Conservation (phyloP, 2,797 vertebrate genomes). For the Gymnothorax javanicus region DNA sequence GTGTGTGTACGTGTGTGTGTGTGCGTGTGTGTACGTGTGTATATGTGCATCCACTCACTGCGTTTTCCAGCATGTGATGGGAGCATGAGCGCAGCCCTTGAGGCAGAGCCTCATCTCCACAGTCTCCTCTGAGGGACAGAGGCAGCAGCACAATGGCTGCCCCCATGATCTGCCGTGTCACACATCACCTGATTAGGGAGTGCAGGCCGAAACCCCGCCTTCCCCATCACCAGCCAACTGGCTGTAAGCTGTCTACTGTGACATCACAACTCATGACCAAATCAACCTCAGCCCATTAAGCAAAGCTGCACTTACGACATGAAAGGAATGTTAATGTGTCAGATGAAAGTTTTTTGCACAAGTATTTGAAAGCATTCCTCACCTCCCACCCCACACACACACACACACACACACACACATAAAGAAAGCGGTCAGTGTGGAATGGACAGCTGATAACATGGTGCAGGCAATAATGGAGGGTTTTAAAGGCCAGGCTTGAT, state of each 20-base stretch:
- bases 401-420: too few species aligned
- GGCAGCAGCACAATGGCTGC: background rate
- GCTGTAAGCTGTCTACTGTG: background rate
- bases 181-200: background rate
- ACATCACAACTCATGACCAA: background rate
- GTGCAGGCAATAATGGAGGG: too few species aligned
- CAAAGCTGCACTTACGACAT: too few species aligned
- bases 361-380: too few species aligned
- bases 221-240: background rate
- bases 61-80: conserved; percentile 33
- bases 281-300: background rate
- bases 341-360: too few species aligned
- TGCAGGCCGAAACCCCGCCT: background rate
- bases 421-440: too few species aligned
- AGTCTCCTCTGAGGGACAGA: background rate
- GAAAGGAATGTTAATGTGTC: too few species aligned
- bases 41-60: background rate
- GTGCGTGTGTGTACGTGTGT: too few species aligned
- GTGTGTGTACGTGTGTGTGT: too few species aligned
- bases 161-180: background rate
- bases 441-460: too few species aligned
- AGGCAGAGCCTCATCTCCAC: background rate
- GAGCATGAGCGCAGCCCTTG: conserved; percentile 26
- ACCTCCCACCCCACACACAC: too few species aligned
- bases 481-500: too few species aligned